phyloP scores from a whole-genome alignment of 1,140 invertebrate genomes.

The Myzus persicae region DNA sequence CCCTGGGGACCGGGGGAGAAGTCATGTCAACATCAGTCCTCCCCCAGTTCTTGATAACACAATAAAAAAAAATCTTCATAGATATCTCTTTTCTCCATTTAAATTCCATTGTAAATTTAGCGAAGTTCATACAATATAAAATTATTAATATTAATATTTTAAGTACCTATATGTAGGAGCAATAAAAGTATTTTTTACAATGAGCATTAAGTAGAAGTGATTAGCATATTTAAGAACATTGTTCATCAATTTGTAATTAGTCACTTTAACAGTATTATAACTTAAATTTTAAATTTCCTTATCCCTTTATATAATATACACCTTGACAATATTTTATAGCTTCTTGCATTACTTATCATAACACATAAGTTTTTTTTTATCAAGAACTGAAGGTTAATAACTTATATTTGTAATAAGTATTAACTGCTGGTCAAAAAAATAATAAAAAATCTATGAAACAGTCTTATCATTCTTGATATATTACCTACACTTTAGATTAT shows the following conservation, averaged over 20 bases:
- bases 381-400: background rate
- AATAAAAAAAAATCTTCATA: no score
- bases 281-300: background rate
- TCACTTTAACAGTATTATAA: background rate
- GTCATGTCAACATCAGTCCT: no score
- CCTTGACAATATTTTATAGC: background rate
- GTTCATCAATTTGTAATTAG: background rate
- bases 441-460: background rate
- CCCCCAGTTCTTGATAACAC: no score
- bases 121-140: background rate
- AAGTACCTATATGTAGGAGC: background rate
- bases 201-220: background rate
- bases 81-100: background rate
- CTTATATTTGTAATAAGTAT: background rate
- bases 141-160: background rate
- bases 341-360: background rate
- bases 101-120: background rate
- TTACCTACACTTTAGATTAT: slow-evolving; percentile 2
- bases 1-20: no score
- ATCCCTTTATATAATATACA: background rate
- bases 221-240: background rate
- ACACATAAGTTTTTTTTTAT: background rate
- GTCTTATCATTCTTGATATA: background rate
- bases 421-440: background rate
- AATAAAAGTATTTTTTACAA: background rate